Evolutionary conservation across 2,888 invertebrate genomes (phyloP), one percentile per base, ranked within the genome.

Genomic region (Drosophila anceps): DNA sequence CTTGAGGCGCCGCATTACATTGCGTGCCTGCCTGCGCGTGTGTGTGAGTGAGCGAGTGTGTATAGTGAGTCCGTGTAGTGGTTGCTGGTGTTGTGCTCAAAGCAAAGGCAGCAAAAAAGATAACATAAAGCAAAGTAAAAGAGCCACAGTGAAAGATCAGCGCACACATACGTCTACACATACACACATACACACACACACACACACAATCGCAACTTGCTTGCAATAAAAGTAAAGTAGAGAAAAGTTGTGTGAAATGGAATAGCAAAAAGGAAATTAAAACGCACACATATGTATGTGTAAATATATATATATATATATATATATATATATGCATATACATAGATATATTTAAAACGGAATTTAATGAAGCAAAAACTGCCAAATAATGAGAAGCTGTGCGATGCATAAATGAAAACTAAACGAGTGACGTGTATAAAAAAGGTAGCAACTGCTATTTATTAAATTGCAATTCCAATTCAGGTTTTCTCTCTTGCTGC

Each of bases 101-200:
- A 79, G 76, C 69, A 55, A 82, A 78, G 69, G 72, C 77, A 84
- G 82, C 77, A 76, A 81, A 78, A 66, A 82, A 81, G 82, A 84
- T 87, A 84, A 82, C 82, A 81, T 70, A 79, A 72, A 82, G 83
- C 73, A 71, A 73, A 79, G 84, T 73, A 73, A 84, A 87, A 87
- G 81, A 84, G 87, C 76, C 82, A 79, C 69, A 87, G 84, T 82
- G 85, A 84, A 87, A 87, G 84, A 87, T 84, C 76, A 61, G 71
- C 77, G 68, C 79, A 51, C 73, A 62, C 57, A 58, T 63, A 50
- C 24, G 53, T 60, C 35, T 15, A 66, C 71, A 46, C 72, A 57
- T 51, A 43, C 41, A 65, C 71, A 46, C 72, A 57, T 51, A 43
- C 41, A 65, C 68, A 53, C 29, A 61, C 57, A 58, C 24, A 65